Evolutionary conservation across 2,113 vertebrate species (phyloP), one percentile per base, ranked within the genome.

Genomic region (Argyrosomus japonicus): DNA sequence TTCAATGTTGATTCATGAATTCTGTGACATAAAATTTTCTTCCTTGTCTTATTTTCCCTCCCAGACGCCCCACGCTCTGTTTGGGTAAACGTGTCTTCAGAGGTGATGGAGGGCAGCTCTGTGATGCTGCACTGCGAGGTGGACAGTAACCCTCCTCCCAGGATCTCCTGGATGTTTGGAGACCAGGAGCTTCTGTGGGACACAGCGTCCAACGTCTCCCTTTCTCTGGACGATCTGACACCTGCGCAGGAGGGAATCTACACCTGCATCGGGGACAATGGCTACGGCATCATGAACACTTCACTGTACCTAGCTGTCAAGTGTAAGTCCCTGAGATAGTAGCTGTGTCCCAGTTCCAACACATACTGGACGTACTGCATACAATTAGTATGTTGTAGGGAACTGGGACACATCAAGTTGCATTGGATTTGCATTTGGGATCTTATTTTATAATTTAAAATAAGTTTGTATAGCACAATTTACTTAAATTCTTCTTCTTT

Each of bases 261-360:
- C 47, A 95, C 96, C 79, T 98, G 97, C 23, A 75, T 96, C 2
- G 97, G 96, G 0, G 95, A 97, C 87, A 98, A 98, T 15, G 93
- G 94, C 80, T 96, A 96, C 0, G 97, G 97, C 63, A 83, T 86
- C 70, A 96, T 96, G 95, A 98, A 98, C 92, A 95, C 94, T 21
- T 97, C 97, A 0, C 89, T 98, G 85, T 97, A 94, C 79, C 93
- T 98, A 78, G 92, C 95, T 7, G 95, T 98, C 88, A 97, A 96
- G 90, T 98, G 97, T 98, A 83, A 96, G 97, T 96, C 1, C 45
- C 11, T 13, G 19, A 25, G 9, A 19, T n/a, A 7, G 6, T 32
- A 47, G 62, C 51, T 63, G 48, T 54, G 9, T 45, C 54, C 29
- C 32, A 48, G 17, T 27, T 29, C 14, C 47, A 62, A 18, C n/a